phyloP scores from a whole-genome alignment of 2,888 invertebrate genomes.

The Unio delphinus region DNA sequence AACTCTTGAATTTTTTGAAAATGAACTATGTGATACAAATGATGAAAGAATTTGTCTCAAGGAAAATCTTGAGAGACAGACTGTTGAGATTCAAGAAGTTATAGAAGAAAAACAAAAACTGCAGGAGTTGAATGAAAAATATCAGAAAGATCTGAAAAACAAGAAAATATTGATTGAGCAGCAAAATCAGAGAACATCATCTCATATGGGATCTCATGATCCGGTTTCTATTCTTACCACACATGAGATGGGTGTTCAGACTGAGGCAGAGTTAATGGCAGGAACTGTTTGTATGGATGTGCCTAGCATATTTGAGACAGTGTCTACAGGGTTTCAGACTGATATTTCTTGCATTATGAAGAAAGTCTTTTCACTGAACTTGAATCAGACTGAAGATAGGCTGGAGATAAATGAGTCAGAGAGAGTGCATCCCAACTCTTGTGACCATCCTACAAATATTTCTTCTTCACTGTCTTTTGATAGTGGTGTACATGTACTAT shows the following conservation, averaged over 20 bases:
- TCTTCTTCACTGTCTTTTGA: too few relatives aligned
- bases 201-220: too few relatives aligned
- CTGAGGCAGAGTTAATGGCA: slow-evolving; percentile 1
- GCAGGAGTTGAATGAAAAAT: slow-evolving; percentile 29
- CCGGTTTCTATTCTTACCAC: background rate
- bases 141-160: slow-evolving; percentile 40
- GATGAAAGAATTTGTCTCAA: slow-evolving; percentile 35
- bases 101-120: slow-evolving; percentile 30
- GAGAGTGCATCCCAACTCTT: too few relatives aligned
- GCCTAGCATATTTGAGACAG: too few relatives aligned
- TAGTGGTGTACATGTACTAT: too few relatives aligned
- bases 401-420: too few relatives aligned
- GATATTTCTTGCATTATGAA: too few relatives aligned
- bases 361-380: too few relatives aligned
- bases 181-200: slow-evolving; percentile 2
- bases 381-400: too few relatives aligned
- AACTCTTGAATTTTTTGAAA: slow-evolving; percentile 37
- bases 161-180: slow-evolving; percentile 25
- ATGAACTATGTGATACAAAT: slow-evolving; percentile 29
- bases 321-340: too few relatives aligned
- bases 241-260: slow-evolving; percentile 1
- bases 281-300: slow-evolving; percentile 1
- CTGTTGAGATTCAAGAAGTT: slow-evolving; percentile 21
- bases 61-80: slow-evolving; percentile 29
- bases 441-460: too few relatives aligned